Evolutionary conservation across 2,888 invertebrate genomes (phyloP), one percentile per base, ranked within the genome.

Genomic region (Strigamia crassipes): DNA sequence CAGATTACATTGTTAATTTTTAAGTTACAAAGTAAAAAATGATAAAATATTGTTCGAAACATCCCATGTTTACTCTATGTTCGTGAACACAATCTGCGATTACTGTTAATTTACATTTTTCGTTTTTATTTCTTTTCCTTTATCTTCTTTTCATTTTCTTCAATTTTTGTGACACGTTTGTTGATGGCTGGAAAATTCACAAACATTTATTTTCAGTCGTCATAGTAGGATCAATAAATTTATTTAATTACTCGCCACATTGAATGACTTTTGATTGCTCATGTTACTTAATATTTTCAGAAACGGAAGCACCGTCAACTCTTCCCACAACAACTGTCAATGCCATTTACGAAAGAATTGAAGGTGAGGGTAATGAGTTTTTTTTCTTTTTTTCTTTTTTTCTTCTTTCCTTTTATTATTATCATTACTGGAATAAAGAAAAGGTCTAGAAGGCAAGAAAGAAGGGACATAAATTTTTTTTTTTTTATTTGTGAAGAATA

Each of bases 301-400:
- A 82, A 80, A 80, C 82, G 1, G 80, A 82, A 80, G 80, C 80
- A n/a, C 82, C 82, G 42, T 56, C 82, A 46, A 82, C 82, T 34
- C 13, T 73, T 12, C 73, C 82, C 23, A 73, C 80, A 12, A 78
- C 82, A 42, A 51, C 80, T 27, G 66, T 27, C 18, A 82, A 78
- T 18, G 51, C 78, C 51, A 38, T 73, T 82, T 80, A 82, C 12
- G 82, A 78, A 61, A 79, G 56, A 80, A 82, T 79, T 42, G 82
- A 82, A 82, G 82, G 82, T 80, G 34, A 80, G 82, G n/a, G 78
- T 34, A 77, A 56, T 56, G 56, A 56, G 56, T 56, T 56, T 56
- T 56, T 18, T 51, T 51, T 51, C n/a, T 51, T 15, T 2, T n/a
- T 51, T 3, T 27, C 3, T 38, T 8, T 51, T 79, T 13, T 21